These are phyloP conservation scores for Channa striata DNA, from an alignment of 2,797 vertebrate species.

Conservation along the genomic window DNA sequence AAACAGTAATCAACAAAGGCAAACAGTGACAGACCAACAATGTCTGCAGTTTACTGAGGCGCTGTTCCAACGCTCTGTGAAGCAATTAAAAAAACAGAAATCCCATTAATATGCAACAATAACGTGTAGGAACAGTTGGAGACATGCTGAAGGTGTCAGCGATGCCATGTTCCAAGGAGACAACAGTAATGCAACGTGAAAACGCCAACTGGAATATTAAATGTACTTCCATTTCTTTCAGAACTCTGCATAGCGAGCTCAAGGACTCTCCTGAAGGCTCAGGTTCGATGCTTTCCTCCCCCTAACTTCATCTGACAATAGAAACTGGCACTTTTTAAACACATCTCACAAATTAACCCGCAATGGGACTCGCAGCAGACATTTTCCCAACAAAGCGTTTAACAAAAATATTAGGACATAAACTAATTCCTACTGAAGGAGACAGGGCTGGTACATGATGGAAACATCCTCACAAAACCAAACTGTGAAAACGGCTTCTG, in stretches of 20 bases:
- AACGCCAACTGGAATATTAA: too few relatives aligned
- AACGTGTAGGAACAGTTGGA: conserved; percentile 8
- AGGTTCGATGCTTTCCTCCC: too few relatives aligned
- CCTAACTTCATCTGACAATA: too few relatives aligned
- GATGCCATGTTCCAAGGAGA: background rate
- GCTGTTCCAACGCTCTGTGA: background rate
- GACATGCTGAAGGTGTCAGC: background rate
- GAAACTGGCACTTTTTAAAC: too few relatives aligned
- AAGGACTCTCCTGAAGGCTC: too few relatives aligned
- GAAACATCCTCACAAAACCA: background rate
- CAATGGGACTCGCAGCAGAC: too few relatives aligned
- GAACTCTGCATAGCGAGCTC: too few relatives aligned
- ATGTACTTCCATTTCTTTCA: too few relatives aligned
- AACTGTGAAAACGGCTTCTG: background rate
- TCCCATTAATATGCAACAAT: background rate
- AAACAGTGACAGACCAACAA: conserved; percentile 39
- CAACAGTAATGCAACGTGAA: background rate
- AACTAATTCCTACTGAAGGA: background rate
- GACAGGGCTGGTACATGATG: background rate
- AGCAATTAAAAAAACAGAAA: conserved; percentile 6
- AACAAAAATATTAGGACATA: background rate
- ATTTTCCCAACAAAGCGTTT: background rate
- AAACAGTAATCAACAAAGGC: conserved; percentile 55
- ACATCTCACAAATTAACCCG: too few relatives aligned
- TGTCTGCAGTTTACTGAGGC: conserved; percentile 1